phyloP scores from a whole-genome alignment of 1,140 invertebrate species.

The Heliconius hermathena region DNA sequence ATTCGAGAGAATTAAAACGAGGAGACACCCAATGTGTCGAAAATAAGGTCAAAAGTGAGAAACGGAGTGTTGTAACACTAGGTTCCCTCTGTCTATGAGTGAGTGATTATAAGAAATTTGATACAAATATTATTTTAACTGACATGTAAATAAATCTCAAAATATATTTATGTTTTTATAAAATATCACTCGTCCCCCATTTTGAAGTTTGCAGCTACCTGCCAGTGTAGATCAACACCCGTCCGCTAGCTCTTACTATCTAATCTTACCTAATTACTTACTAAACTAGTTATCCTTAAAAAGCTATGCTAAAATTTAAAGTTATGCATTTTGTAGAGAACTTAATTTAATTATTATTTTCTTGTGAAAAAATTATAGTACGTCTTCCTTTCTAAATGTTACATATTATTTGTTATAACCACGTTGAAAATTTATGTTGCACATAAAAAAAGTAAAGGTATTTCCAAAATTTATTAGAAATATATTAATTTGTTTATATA shows the following conservation, averaged over 20 bases:
- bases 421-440: neutral
- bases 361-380: neutral
- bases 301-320: neutral
- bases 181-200: neutral
- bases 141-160: too few species aligned
- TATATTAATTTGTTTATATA: neutral
- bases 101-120: too few species aligned
- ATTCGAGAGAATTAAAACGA: too few species aligned
- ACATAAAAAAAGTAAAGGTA: neutral
- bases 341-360: neutral
- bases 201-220: neutral
- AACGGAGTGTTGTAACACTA: too few species aligned
- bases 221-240: constrained; percentile 59
- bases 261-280: constrained; percentile 19
- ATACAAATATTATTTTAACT: too few species aligned
- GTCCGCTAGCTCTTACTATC: constrained; percentile 64
- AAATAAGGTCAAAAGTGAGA: too few species aligned
- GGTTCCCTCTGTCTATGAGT: too few species aligned
- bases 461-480: neutral
- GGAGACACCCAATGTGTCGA: too few species aligned
- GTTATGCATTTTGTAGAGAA: neutral
- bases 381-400: neutral
- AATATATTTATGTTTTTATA: too few species aligned
- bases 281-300: neutral
- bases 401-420: neutral